Evolutionary conservation across 2,113 vertebrate genomes (phyloP), one percentile per base, ranked within the genome.

Genomic region (Rhinoptilus africanus): DNA sequence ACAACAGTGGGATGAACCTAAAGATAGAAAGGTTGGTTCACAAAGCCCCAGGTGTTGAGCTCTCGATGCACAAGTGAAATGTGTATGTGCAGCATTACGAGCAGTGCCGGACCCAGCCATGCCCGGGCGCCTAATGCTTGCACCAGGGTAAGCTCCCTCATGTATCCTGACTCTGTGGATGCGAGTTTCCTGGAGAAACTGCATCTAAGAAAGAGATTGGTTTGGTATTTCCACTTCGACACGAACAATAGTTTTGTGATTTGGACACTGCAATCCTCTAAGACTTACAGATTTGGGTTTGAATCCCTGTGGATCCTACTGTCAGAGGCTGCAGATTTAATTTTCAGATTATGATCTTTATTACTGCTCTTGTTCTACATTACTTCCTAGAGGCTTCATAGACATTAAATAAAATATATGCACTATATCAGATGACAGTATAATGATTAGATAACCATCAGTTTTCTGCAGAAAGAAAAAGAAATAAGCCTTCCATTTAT

Each of bases 311-410:
- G 72, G 68, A 57, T 86, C 48, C 28, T 68, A 1, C 59, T 53
- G 72, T 73, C 47, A 74, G 59, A 92, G 22, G 64, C 79, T 37
- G 41, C 59, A 62, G 72, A 41, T 77, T 57, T 80, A 71, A 57
- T 94, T 86, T 89, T 74, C 72, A 78, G 47, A 67, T 75, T 92
- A 28, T 72, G 53, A 75, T 88, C 56, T 92, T 89, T 96, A 87
- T 93, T 95, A 96, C 45, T 81, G 60, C 47, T 92, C 53, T 67
- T 27, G 9, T 89, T 93, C 83, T 35, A 56, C 53, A 2, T 72
- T 71, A 45, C 43, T 73, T 90, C 80, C 47, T 84, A 32, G 14
- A 53, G 86, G 7, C 47, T 68, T 83, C 37, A 9, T 11, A 60
- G 77, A 59, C 30, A 45, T 73, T 66, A 51, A 77, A 34, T 27